Base-by-base conservation (phyloP, 2,797 vertebrate species). In the Lates japonicus region DNA sequence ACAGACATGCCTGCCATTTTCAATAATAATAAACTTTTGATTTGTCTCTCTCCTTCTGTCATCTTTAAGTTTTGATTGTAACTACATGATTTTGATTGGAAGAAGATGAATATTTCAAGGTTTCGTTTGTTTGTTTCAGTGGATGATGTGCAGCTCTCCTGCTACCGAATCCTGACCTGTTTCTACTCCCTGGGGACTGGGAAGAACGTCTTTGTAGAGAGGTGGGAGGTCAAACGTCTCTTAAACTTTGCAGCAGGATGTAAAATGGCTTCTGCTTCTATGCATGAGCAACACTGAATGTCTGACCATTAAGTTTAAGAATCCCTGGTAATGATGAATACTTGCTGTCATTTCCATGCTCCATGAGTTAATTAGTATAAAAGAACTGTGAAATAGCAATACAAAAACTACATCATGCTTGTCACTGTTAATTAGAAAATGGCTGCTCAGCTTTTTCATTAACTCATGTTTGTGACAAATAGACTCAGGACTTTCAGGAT, bases 141-240 rank as follows among this genome's bases (percentile, higher is more conserved):
- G 96, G 94, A 97, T 78, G 98, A 99, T 29, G 96, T 99, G 64
- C 98, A 99, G 93, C 96, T 98, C 83, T 98, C 98, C 69, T 99
- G 98, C 91, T 99, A 99, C 87, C 95, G 97, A 71, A 98, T 99
- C 92, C 93, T 99, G 86, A 97, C 95, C 81, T 97, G 97, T 83
- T 94, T 99, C 9, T 99, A 98, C 92, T 96, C 94, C 20, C 95
- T 99, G 82, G 98, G 98, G 64, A 99, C 97, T 2, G 98, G 97
- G 83, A 99, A 99, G 93, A 98, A 97, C 89, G 92, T 97, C 85
- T 99, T 98, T 76, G 96, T 99, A 90, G 98, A 99, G 95, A 98
- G 97, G 98, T 99, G 95, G 8, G 87, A 76, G 17, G 20, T 13
- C 55, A 13, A 44, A 35, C 7, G 1, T 37, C 12, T 52, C 19